Conservation (phyloP, 2,888 invertebrate genomes). For the Tridacna crocea region DNA sequence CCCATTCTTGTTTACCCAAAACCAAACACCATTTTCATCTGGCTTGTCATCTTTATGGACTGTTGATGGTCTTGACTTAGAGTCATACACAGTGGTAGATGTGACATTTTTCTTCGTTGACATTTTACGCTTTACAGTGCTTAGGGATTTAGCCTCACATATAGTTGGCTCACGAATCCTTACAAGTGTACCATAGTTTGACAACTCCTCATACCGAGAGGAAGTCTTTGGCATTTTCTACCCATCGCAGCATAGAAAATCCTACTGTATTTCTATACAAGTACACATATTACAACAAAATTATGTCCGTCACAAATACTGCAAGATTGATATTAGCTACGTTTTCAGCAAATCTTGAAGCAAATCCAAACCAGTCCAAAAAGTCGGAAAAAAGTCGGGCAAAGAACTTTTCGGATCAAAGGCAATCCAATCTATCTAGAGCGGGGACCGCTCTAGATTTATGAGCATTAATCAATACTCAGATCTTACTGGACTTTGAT, state of each 20-base stretch:
- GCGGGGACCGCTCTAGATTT: not conserved
- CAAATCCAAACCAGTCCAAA: too few relatives aligned
- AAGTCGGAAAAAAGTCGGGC: too few relatives aligned
- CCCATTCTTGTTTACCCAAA: constrained; percentile 83
- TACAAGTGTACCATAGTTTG: constrained; percentile 23
- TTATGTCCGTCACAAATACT: too few relatives aligned
- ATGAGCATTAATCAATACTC: not conserved
- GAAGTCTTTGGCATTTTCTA: constrained; percentile 1
- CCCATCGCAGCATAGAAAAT: not conserved
- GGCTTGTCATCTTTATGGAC: constrained; percentile 72
- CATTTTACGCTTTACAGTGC: not conserved
- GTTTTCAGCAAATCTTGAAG: too few relatives aligned
- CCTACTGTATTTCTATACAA: too few relatives aligned
- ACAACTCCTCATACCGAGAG: not conserved
- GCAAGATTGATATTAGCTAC: too few relatives aligned
- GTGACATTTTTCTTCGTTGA: not conserved
- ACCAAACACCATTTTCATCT: constrained; percentile 81
- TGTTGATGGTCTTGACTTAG: constrained; percentile 48
- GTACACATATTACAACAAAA: too few relatives aligned
- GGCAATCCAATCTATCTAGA: not conserved
- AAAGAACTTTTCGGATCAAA: not conserved
- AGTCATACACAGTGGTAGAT: constrained; percentile 48
- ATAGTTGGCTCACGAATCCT: constrained; percentile 3
- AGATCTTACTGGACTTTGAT: not conserved
- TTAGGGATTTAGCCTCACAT: not conserved